Evolutionary conservation across 2,888 invertebrate species (phyloP).

Genomic region (Quadroppia sp.): DNA sequence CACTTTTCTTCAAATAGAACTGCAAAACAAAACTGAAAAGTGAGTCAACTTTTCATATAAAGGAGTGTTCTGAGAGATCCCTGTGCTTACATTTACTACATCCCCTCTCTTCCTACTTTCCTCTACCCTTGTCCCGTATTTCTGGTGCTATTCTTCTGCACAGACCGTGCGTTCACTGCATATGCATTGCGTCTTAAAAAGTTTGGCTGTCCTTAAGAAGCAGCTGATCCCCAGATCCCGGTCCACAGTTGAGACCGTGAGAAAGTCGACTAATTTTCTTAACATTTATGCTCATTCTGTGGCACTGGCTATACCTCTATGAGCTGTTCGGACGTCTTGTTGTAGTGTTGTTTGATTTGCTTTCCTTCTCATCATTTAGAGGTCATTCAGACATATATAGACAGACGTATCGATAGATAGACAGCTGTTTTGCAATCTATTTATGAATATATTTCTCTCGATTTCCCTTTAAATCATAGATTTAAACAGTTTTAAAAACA

Average conservation of each 20-base stretch:
- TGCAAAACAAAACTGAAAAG: slow-evolving; percentile 16
- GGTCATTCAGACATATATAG: neutral
- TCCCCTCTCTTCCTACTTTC: slow-evolving; percentile 1
- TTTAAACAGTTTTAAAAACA: neutral
- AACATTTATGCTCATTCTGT: slow-evolving; percentile 16
- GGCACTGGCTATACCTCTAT: neutral
- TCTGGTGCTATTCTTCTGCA: neutral
- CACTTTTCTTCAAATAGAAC: neutral
- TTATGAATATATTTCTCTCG: neutral
- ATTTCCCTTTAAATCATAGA: neutral
- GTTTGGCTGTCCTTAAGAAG: slow-evolving; percentile 19
- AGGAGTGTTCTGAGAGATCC: slow-evolving; percentile 17
- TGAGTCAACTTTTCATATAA: slow-evolving; percentile 18
- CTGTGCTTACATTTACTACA: slow-evolving; percentile 7
- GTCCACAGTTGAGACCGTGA: neutral
- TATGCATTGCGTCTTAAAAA: slow-evolving; percentile 21
- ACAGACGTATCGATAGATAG: neutral
- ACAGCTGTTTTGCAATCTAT: slow-evolving; percentile 4
- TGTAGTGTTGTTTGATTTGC: neutral
- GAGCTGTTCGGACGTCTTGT: neutral
- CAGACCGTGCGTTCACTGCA: neutral
- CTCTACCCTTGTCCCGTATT: neutral
- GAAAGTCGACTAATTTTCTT: slow-evolving; percentile 24
- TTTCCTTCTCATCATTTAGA: neutral
- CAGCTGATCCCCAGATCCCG: slow-evolving; percentile 11